Evolutionary conservation across 1,140 invertebrate genomes (phyloP).

Genomic region (Scaptomyza pallida): DNA sequence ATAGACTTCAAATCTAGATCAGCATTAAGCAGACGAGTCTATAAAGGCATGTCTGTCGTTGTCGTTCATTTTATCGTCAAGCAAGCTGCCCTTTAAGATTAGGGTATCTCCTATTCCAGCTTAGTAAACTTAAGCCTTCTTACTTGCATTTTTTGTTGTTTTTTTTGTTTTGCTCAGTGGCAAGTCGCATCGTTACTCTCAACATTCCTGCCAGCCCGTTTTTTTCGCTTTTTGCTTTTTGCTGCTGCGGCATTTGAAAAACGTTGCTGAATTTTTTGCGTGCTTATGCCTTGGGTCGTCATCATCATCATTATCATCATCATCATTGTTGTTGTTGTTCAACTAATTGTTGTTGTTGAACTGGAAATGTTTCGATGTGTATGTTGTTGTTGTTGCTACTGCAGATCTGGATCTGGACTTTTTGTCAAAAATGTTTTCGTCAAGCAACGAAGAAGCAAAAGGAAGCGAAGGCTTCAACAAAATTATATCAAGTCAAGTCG

Average conservation of each 20-base stretch:
- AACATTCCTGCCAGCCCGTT: conserved; percentile 52
- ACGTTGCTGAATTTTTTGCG: conserved; percentile 77
- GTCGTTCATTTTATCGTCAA: too few species aligned
- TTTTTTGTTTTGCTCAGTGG: conserved; percentile 18
- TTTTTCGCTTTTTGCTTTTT: conserved; percentile 35
- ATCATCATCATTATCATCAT: conserved; percentile 3
- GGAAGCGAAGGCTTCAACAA: conserved; percentile 29
- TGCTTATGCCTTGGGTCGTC: conserved; percentile 47
- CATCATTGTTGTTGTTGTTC: conserved; percentile 2
- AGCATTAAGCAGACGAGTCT: too few species aligned
- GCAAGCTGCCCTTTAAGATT: too few species aligned
- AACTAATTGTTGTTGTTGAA: conserved; percentile 71
- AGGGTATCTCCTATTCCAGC: too few species aligned
- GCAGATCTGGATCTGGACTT: conserved; percentile 15
- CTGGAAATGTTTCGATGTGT: conserved; percentile 4
- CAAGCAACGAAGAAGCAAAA: conserved; percentile 2
- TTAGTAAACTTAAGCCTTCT: too few species aligned
- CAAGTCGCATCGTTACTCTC: conserved; percentile 37
- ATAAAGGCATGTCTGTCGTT: too few species aligned
- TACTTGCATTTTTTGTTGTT: too few species aligned
- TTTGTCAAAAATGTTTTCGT: conserved; percentile 52
- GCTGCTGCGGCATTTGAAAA: conserved; percentile 69
- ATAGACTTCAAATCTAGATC: too few species aligned
- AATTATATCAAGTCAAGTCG: conserved; percentile 34
- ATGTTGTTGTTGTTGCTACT: not conserved